Evolutionary conservation across 2,113 vertebrate genomes (phyloP).

Genomic region (Corythoichthys intestinalis): DNA sequence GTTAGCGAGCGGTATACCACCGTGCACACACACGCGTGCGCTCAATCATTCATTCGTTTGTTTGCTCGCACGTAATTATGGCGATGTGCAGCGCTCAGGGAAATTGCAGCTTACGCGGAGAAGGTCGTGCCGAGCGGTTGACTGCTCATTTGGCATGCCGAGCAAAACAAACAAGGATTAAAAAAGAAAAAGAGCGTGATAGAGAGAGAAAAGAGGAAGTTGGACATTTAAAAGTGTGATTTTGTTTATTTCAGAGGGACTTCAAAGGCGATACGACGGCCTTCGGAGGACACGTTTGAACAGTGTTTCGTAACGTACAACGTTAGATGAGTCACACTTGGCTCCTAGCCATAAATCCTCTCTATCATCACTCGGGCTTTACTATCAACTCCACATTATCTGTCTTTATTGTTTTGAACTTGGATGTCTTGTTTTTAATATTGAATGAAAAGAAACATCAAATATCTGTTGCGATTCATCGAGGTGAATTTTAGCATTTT

Average conservation of each 20-base stretch:
- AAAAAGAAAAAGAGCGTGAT: not conserved
- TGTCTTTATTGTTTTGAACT: not conserved
- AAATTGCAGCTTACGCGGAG: slow-evolving; percentile 39
- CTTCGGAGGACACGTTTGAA: slow-evolving; percentile 2
- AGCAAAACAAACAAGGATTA: slow-evolving; percentile 27
- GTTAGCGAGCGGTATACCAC: not conserved
- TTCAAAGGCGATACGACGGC: not conserved
- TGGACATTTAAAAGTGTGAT: not conserved
- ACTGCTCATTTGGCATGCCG: slow-evolving; percentile 33
- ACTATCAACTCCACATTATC: not conserved
- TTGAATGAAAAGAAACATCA: not conserved
- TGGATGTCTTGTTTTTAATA: not conserved
- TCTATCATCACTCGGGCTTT: not conserved
- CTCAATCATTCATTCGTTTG: slow-evolving; percentile 34
- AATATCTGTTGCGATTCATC: not conserved
- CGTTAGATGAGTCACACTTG: not conserved
- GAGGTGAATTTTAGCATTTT: not conserved
- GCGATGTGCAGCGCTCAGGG: slow-evolving; percentile 38
- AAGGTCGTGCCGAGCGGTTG: slow-evolving; percentile 42
- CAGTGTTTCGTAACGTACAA: not conserved
- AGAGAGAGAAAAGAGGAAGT: not conserved
- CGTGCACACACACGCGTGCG: slow-evolving; percentile 15
- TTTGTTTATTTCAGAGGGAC: not conserved
- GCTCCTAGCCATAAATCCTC: not conserved
- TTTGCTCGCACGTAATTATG: slow-evolving; percentile 47